These are phyloP conservation scores for Lasioglossum pauxillum DNA, from an alignment of 2,888 invertebrate species.

Conservation along the genomic window DNA sequence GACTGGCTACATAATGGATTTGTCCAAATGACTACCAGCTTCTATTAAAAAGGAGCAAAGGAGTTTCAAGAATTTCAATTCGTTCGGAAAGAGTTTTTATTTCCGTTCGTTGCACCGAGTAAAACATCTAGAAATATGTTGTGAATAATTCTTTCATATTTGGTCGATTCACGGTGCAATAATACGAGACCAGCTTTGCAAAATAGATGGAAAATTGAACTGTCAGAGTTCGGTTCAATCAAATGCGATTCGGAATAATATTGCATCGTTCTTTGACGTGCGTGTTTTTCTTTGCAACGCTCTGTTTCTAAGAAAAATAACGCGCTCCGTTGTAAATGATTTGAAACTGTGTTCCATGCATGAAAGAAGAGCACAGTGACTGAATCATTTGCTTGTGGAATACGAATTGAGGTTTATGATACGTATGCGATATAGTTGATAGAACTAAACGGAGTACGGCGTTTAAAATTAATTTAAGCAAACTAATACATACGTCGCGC, in stretches of 20 bases:
- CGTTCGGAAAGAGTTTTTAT: background rate
- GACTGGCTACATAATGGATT: background rate
- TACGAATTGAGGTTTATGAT: background rate
- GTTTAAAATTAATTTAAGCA: background rate
- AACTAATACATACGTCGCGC: background rate
- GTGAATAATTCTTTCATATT: background rate
- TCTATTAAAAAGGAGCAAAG: background rate
- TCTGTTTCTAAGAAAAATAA: background rate
- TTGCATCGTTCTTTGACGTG: background rate
- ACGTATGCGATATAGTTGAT: background rate
- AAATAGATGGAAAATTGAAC: slow-evolving; percentile 5
- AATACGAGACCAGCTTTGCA: background rate
- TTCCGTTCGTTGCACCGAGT: background rate
- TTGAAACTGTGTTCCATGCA: background rate
- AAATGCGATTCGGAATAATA: background rate
- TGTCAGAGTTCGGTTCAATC: background rate
- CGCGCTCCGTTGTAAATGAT: background rate
- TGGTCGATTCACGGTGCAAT: background rate
- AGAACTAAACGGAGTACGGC: background rate
- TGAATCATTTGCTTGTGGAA: too few relatives aligned
- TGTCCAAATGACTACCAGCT: background rate
- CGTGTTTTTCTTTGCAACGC: background rate
- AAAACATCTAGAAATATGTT: background rate
- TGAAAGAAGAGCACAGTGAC: background rate
- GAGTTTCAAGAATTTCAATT: background rate